These are phyloP conservation scores for Plebejus argus DNA, from an alignment of 2,888 invertebrate species.

Conservation along the genomic window DNA sequence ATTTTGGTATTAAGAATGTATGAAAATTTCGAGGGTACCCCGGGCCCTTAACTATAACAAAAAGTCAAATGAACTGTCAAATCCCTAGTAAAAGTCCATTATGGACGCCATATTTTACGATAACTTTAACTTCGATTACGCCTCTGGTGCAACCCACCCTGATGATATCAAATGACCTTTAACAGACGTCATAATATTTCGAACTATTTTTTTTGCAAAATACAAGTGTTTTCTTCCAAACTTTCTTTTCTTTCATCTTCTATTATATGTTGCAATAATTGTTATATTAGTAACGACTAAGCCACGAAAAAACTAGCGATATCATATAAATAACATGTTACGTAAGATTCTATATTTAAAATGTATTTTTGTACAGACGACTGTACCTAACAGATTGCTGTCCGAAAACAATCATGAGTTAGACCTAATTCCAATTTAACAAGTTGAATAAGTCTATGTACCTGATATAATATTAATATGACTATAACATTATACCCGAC, in stretches of 20 bases:
- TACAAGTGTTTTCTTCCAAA: neutral
- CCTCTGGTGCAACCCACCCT: too few relatives aligned
- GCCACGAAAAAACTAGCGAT: conserved; percentile 15
- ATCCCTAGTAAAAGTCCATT: too few relatives aligned
- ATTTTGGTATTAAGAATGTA: too few relatives aligned
- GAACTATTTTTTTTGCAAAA: too few relatives aligned
- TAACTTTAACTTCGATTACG: too few relatives aligned
- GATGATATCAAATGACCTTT: too few relatives aligned
- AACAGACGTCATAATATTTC: too few relatives aligned
- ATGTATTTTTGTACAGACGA: conserved; percentile 27
- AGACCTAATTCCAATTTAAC: neutral
- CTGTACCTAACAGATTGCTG: conserved; percentile 3
- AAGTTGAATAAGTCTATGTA: neutral
- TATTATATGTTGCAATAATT: neutral
- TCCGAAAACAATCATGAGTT: neutral
- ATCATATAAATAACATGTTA: conserved; percentile 29
- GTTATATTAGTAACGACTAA: conserved; percentile 20
- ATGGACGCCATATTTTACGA: too few relatives aligned
- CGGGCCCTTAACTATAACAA: too few relatives aligned
- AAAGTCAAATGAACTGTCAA: too few relatives aligned
- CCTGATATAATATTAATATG: neutral
- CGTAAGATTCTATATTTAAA: conserved; percentile 31
- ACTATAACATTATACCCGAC: too few relatives aligned
- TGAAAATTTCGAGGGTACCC: too few relatives aligned
- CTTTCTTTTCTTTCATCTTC: neutral